These are phyloP conservation scores for Marmota monax DNA, from an alignment of 2,113 vertebrate genomes.

Conservation along the genomic window DNA sequence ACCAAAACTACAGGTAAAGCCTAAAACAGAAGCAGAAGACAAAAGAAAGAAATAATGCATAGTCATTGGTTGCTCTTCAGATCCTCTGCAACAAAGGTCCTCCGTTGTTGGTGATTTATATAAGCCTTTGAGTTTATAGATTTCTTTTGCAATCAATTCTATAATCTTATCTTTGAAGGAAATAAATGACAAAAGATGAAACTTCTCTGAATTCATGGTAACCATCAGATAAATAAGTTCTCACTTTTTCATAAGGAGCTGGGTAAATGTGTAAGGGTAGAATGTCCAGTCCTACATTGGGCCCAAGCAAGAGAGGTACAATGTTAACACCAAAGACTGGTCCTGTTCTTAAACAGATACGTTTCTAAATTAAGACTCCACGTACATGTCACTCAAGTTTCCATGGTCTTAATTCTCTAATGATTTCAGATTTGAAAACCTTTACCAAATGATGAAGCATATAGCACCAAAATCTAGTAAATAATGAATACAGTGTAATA, in stretches of 20 bases:
- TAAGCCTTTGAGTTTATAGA: background rate
- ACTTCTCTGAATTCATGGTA: background rate
- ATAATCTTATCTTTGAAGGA: background rate
- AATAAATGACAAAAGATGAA: background rate
- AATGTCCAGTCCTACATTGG: background rate
- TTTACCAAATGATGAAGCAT: slow-evolving; percentile 3
- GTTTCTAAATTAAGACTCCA: background rate
- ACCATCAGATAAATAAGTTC: background rate
- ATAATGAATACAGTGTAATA: background rate
- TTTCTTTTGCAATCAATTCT: slow-evolving; percentile 10
- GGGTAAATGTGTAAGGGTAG: background rate
- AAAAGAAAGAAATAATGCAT: background rate
- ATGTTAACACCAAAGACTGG: background rate
- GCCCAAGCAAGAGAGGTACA: background rate
- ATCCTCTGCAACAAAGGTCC: background rate
- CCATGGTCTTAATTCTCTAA: background rate
- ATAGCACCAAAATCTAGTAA: slow-evolving; percentile 24
- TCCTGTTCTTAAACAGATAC: slow-evolving; percentile 29
- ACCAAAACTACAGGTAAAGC: background rate
- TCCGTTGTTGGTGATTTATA: background rate
- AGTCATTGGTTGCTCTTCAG: background rate
- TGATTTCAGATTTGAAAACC: background rate
- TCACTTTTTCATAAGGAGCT: slow-evolving; percentile 28
- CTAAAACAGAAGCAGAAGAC: background rate
- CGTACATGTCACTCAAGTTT: background rate